Evolutionary conservation across 2,888 invertebrate species (phyloP).

Genomic region (Alloscopus bannaensis): DNA sequence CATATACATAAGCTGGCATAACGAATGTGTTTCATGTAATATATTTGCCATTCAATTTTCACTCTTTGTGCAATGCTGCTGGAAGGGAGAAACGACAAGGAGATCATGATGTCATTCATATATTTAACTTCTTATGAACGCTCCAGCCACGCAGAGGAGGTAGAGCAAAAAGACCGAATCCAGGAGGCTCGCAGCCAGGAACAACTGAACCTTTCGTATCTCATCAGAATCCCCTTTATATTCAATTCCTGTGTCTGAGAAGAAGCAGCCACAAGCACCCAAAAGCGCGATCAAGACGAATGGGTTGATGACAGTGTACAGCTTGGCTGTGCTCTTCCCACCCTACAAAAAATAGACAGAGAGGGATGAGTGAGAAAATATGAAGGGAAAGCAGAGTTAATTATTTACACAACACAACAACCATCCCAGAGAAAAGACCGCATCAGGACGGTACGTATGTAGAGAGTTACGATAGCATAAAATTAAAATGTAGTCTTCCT

Average conservation of each 20-base stretch:
- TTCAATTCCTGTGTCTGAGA: constrained; percentile 49
- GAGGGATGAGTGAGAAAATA: neutral
- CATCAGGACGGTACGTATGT: too few species aligned
- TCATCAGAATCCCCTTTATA: constrained; percentile 40
- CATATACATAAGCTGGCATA: neutral
- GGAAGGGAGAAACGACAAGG: constrained; percentile 11
- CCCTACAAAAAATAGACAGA: constrained; percentile 58
- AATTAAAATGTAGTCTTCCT: too few species aligned
- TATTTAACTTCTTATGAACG: constrained; percentile 63
- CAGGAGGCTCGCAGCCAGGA: constrained; percentile 55
- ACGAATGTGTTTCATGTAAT: neutral
- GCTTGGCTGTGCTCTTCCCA: constrained; percentile 62
- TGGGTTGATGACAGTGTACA: constrained; percentile 66
- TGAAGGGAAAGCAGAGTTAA: constrained; percentile 33
- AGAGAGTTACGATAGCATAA: too few species aligned
- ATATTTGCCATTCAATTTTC: neutral
- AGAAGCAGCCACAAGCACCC: constrained; percentile 64
- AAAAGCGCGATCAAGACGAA: constrained; percentile 65
- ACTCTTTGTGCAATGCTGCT: constrained; percentile 2
- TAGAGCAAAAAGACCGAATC: constrained; percentile 67
- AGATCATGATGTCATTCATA: constrained; percentile 52
- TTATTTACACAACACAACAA: constrained; percentile 51
- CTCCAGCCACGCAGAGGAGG: constrained; percentile 66
- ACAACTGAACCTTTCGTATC: constrained; percentile 57
- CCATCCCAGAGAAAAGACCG: too few species aligned